A percentile compares a stretch with the other conserved stretches of the same genome.
Conservation (phyloP, 2,888 invertebrate genomes). For the Notodonta ziczac region DNA sequence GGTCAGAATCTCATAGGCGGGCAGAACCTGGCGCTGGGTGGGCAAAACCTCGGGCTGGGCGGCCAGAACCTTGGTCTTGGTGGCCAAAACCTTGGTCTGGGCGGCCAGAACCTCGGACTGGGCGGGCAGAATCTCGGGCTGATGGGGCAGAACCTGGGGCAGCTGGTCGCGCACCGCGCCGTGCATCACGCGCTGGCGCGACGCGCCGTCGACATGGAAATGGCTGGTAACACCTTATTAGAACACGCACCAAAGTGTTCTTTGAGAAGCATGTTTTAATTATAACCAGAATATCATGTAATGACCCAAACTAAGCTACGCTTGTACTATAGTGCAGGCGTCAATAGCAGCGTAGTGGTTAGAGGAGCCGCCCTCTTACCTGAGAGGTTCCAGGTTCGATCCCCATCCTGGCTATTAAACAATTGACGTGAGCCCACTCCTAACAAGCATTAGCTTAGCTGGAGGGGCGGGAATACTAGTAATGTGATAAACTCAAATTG, state of each 20-base stretch:
- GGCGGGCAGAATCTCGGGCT: conserved; percentile 65
- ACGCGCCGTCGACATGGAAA: conserved; percentile 70
- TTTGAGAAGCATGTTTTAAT: too few species aligned
- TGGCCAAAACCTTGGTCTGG: conserved; percentile 52
- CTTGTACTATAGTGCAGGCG: too few species aligned
- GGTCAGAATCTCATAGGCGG: conserved; percentile 54
- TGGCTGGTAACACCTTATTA: conserved; percentile 31
- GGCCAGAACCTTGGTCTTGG: conserved; percentile 52
- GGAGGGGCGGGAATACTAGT: too few species aligned
- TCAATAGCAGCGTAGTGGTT: too few species aligned
- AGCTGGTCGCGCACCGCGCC: conserved; percentile 68
- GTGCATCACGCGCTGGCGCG: conserved; percentile 75
- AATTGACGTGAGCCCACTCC: too few species aligned
- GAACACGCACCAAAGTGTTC: neutral
- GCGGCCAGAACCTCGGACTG: conserved; percentile 52
- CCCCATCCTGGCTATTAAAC: too few species aligned
- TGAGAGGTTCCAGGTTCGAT: too few species aligned
- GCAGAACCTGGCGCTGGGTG: conserved; percentile 51
- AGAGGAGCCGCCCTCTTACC: too few species aligned
- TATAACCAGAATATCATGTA: too few species aligned
- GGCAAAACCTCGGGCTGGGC: conserved; percentile 50
- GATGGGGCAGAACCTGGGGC: conserved; percentile 67
- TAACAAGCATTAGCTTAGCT: too few species aligned
- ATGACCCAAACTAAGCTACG: too few species aligned
- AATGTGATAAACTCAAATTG: too few species aligned